phyloP scores from a whole-genome alignment of 2,888 invertebrate genomes.

The Molorchus minor region DNA sequence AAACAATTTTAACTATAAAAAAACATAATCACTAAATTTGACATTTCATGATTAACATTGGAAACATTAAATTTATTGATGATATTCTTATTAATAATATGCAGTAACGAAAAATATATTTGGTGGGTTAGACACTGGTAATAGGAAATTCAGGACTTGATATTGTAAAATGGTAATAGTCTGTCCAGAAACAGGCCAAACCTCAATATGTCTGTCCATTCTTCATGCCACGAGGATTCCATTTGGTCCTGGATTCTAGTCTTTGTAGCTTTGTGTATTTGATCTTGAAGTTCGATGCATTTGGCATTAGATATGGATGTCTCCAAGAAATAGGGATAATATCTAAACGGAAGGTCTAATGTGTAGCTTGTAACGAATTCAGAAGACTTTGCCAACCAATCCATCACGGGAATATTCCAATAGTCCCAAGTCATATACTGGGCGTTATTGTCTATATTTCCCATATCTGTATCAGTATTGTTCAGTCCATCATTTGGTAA shows the following conservation, averaged over 20 bases:
- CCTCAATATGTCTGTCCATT: conserved; percentile 58
- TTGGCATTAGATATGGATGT: conserved; percentile 50
- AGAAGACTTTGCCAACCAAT: conserved; percentile 59
- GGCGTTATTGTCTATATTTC: conserved; percentile 34
- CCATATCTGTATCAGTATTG: conserved; percentile 22
- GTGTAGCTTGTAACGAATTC: conserved; percentile 47
- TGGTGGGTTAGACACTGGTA: no score
- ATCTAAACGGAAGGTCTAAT: conserved; percentile 32
- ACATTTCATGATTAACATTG: no score
- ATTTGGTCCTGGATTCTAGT: conserved; percentile 60
- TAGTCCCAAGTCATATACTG: conserved; percentile 59
- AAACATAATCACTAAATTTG: no score
- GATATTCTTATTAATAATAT: no score
- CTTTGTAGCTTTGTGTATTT: conserved; percentile 58
- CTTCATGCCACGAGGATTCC: conserved; percentile 61
- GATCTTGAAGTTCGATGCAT: conserved; percentile 55
- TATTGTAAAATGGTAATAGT: conserved; percentile 29
- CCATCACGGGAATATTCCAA: conserved; percentile 60
- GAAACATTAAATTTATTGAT: no score
- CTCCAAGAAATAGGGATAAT: conserved; percentile 47
- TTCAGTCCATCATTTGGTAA: conserved; percentile 18
- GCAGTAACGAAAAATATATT: no score
- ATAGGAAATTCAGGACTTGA: no score
- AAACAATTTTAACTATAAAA: no score
- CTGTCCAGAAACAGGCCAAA: conserved; percentile 33